Percentiles rank a stretch among this genome's conserved stretches.
These are phyloP conservation scores for Chrysomela aeneicollis DNA, from an alignment of 2,888 invertebrate species.

Conservation along the genomic window DNA sequence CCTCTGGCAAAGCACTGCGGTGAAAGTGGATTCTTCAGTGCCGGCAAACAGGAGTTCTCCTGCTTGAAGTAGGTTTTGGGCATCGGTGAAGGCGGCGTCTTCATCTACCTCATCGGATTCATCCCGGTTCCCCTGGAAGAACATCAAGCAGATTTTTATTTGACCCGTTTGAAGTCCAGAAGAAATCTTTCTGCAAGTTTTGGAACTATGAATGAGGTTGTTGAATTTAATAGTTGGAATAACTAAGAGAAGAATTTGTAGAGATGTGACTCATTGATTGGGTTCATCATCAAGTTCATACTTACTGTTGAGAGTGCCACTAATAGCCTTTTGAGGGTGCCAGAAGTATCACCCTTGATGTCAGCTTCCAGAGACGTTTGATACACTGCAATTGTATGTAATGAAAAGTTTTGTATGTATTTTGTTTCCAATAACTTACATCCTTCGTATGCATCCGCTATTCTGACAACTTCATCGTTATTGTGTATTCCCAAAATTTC, in stretches of 20 bases:
- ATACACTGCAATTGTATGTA: slow-evolving; percentile 75
- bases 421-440: slow-evolving; percentile 44
- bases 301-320: slow-evolving; percentile 77
- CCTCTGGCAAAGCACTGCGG: slow-evolving; percentile 81
- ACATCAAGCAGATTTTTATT: too few relatives aligned
- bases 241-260: too few relatives aligned
- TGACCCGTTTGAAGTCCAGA: too few relatives aligned
- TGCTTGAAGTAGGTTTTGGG: slow-evolving; percentile 79
- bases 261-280: too few relatives aligned
- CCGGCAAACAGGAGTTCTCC: slow-evolving; percentile 72
- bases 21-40: slow-evolving; percentile 88
- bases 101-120: slow-evolving; percentile 80
- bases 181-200: too few relatives aligned
- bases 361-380: slow-evolving; percentile 82
- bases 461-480: slow-evolving; percentile 82
- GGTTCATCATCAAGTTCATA: too few relatives aligned
- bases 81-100: slow-evolving; percentile 79
- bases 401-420: too few relatives aligned
- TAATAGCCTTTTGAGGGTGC: slow-evolving; percentile 87
- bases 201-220: too few relatives aligned
- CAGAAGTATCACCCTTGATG: slow-evolving; percentile 87
- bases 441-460: slow-evolving; percentile 73
- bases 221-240: too few relatives aligned
- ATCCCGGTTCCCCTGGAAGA: slow-evolving; percentile 75
- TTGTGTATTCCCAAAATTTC: slow-evolving; percentile 85